Conservation (phyloP, 2,888 invertebrate genomes). For the Tyria jacobaeae region DNA sequence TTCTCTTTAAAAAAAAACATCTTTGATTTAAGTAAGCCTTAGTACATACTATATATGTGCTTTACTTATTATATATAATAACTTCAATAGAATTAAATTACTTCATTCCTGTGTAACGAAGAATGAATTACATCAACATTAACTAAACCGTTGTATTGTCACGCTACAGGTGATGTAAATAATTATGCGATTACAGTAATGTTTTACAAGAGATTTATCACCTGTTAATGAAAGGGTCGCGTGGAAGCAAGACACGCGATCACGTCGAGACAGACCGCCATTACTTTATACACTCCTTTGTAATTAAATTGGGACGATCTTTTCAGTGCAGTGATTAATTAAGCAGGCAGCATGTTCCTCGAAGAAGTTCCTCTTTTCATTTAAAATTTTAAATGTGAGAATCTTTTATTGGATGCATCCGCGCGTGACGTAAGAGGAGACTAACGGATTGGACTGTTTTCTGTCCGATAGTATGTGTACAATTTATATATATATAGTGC, state of each 20-base stretch:
- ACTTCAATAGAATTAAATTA: neutral
- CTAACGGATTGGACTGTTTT: too few relatives aligned
- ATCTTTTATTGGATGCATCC: too few relatives aligned
- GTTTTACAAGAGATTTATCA: constrained; percentile 23
- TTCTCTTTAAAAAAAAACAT: too few relatives aligned
- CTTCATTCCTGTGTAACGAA: neutral
- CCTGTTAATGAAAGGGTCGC: constrained; percentile 39
- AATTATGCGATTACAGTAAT: constrained; percentile 14
- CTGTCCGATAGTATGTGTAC: too few relatives aligned
- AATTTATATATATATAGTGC: too few relatives aligned
- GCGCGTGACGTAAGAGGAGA: too few relatives aligned
- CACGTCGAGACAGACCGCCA: neutral
- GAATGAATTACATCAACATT: neutral
- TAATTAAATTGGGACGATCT: constrained; percentile 12
- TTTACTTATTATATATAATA: too few relatives aligned
- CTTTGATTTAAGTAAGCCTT: too few relatives aligned
- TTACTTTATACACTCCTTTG: neutral
- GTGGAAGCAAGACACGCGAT: constrained; percentile 29
- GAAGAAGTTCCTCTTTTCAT: neutral
- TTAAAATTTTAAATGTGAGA: neutral
- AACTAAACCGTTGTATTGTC: neutral
- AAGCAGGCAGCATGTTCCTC: neutral
- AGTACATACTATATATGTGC: too few relatives aligned
- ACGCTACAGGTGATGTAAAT: constrained; percentile 17
- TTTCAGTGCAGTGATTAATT: neutral